Evolutionary conservation across 2,888 invertebrate genomes (phyloP).

Genomic region (Chrysolina americana): DNA sequence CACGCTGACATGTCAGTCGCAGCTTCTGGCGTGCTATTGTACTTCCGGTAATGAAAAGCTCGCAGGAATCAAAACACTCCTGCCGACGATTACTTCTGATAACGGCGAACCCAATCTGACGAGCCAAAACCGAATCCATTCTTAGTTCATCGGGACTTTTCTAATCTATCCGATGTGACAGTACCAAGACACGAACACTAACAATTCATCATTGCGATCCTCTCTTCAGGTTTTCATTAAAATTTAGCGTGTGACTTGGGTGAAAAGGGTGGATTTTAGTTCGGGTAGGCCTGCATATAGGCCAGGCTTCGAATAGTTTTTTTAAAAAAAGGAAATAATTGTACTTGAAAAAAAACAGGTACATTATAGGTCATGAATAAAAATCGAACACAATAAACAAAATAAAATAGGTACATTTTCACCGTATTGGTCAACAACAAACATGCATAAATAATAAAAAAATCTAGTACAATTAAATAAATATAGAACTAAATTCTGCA

Average conservation of each 20-base stretch:
- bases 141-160: constrained; percentile 47
- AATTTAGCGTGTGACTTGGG: constrained; percentile 2
- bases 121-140: constrained; percentile 45
- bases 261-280: neutral
- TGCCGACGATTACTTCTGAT: constrained; percentile 51
- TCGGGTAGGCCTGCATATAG: neutral
- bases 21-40: constrained; percentile 50
- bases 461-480: too few relatives aligned
- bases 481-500: too few relatives aligned
- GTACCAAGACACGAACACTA: constrained; percentile 40
- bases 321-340: too few relatives aligned
- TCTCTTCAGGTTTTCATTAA: constrained; percentile 19
- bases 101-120: constrained; percentile 41
- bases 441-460: too few relatives aligned
- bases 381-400: too few relatives aligned
- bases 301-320: neutral
- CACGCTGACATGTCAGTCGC: constrained; percentile 54
- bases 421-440: too few relatives aligned
- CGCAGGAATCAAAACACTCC: constrained; percentile 52
- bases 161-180: constrained; percentile 48
- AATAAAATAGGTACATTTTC: too few relatives aligned
- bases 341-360: too few relatives aligned
- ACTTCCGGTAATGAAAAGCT: constrained; percentile 55
- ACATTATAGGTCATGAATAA: too few relatives aligned
- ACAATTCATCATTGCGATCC: constrained; percentile 37